A percentile compares a stretch with the other conserved stretches of the same genome.
These are phyloP conservation scores for Idaea dimidiata DNA, from an alignment of 2,888 invertebrate species.

Conservation along the genomic window DNA sequence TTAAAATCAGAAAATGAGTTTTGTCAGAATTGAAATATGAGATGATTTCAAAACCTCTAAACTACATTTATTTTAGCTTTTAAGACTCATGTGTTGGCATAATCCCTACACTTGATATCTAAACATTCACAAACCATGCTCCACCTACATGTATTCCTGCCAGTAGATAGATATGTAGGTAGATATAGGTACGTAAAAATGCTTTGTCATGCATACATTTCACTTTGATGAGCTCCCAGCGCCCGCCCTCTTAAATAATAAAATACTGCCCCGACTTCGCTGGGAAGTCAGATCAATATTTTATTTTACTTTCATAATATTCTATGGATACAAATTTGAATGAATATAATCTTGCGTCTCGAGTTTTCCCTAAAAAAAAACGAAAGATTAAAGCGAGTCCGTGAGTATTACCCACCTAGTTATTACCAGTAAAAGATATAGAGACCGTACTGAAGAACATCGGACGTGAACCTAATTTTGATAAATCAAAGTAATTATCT, in stretches of 20 bases:
- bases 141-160: neutral
- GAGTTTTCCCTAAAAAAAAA: neutral
- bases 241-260: slow-evolving; percentile 26
- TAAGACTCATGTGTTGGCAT: neutral
- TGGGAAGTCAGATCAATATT: slow-evolving; percentile 28
- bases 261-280: slow-evolving; percentile 20
- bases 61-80: too few species aligned
- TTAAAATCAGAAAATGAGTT: too few species aligned
- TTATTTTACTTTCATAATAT: slow-evolving; percentile 26
- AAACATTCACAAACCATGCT: neutral
- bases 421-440: too few species aligned
- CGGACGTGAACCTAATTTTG: neutral
- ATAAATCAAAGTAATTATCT: slow-evolving; percentile 19
- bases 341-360: neutral
- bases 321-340: neutral
- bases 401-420: too few species aligned
- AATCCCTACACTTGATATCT: neutral
- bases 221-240: slow-evolving; percentile 25
- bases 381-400: neutral
- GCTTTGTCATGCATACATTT: slow-evolving; percentile 29
- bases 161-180: neutral
- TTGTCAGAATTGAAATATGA: too few species aligned
- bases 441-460: neutral
- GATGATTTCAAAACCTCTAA: too few species aligned
- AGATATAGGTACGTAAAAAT: slow-evolving; percentile 17